Conservation (phyloP, 2,888 invertebrate genomes). For the Dasypolia templi region DNA sequence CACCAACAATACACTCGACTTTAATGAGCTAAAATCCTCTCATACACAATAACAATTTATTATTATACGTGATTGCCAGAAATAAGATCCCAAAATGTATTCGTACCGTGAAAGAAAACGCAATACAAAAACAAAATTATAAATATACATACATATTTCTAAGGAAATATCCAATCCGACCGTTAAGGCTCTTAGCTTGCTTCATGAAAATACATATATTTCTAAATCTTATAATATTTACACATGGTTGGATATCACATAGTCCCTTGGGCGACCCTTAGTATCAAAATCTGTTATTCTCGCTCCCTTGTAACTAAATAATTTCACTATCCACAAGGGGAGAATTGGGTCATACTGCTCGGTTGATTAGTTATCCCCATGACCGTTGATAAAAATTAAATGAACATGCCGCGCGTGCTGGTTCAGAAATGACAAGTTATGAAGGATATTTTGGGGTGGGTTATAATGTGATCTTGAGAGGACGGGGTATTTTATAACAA, state of each 20-base stretch:
- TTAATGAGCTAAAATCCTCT: constrained; percentile 17
- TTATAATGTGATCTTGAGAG: constrained; percentile 13
- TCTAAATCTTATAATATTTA: constrained; percentile 63
- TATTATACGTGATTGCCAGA: constrained; percentile 12
- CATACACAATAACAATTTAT: constrained; percentile 8
- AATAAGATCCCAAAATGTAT: constrained; percentile 12
- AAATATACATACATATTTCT: constrained; percentile 28
- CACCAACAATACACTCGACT: neutral
- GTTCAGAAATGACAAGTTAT: constrained; percentile 35
- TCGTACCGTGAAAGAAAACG: constrained; percentile 13
- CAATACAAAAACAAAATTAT: constrained; percentile 11
- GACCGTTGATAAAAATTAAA: constrained; percentile 55
- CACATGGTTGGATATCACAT: constrained; percentile 56
- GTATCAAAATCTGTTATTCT: constrained; percentile 57
- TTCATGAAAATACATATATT: constrained; percentile 54
- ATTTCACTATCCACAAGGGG: constrained; percentile 65
- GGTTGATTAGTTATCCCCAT: constrained; percentile 62
- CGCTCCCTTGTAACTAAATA: constrained; percentile 60
- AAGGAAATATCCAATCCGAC: constrained; percentile 17
- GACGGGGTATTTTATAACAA: neutral
- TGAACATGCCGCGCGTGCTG: constrained; percentile 36
- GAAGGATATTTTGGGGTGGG: constrained; percentile 20
- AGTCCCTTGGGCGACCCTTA: constrained; percentile 55
- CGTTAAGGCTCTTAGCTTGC: constrained; percentile 7
- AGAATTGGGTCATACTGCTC: constrained; percentile 60